phyloP scores from a whole-genome alignment of 2,888 invertebrate genomes.

The Leucozona laternaria region DNA sequence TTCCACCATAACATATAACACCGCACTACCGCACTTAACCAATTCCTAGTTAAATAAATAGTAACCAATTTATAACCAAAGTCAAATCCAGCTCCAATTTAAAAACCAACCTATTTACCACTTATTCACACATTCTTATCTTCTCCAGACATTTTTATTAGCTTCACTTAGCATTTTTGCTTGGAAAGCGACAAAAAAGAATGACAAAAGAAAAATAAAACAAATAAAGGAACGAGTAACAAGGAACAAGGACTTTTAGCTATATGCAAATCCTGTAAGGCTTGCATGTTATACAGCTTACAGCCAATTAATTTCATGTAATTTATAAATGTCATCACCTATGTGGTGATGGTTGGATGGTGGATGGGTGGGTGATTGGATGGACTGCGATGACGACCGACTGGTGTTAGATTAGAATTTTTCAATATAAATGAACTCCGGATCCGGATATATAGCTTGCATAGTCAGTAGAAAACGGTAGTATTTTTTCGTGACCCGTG shows the following conservation, averaged over 20 bases:
- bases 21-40: constrained; percentile 9
- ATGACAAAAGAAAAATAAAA: background rate
- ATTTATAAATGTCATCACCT: constrained; percentile 75
- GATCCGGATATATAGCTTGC: constrained; percentile 10
- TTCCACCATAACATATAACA: background rate
- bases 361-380: background rate
- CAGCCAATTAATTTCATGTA: constrained; percentile 74
- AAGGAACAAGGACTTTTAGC: constrained; percentile 33
- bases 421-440: constrained; percentile 69
- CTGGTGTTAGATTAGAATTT: constrained; percentile 48
- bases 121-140: constrained; percentile 71
- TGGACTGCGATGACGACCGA: background rate
- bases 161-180: constrained; percentile 53
- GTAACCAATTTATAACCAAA: constrained; percentile 55
- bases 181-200: constrained; percentile 3
- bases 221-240: background rate
- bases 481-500: constrained; percentile 58
- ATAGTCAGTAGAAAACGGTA: background rate
- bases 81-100: constrained; percentile 44
- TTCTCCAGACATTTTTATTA: constrained; percentile 68
- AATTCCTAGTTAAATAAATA: constrained; percentile 45
- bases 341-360: constrained; percentile 18
- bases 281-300: constrained; percentile 69
- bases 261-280: constrained; percentile 68
- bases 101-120: constrained; percentile 53